These are phyloP conservation scores for Asteroscopus sphinx DNA, from an alignment of 2,888 invertebrate genomes.

Conservation along the genomic window DNA sequence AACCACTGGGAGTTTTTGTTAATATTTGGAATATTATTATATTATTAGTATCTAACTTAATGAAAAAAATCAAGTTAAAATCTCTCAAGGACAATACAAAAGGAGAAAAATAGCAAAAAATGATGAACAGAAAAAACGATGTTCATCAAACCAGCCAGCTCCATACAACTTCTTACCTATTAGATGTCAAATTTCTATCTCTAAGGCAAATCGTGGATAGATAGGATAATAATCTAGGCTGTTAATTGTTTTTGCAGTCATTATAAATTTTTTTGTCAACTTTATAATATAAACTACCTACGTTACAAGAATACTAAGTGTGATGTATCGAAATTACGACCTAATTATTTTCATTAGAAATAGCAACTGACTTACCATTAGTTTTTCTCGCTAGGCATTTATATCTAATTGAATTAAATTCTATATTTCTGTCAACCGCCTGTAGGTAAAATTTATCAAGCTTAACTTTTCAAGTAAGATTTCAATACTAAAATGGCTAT, in stretches of 20 bases:
- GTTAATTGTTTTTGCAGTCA: constrained; percentile 43
- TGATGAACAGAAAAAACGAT: no score
- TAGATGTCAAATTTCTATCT: no score
- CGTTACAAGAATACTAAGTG: constrained; percentile 26
- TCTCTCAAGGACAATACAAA: no score
- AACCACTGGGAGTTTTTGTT: no score
- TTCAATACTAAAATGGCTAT: constrained; percentile 62
- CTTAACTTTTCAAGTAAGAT: constrained; percentile 40
- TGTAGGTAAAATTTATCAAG: constrained; percentile 17
- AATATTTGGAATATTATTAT: no score
- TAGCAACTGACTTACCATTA: constrained; percentile 12
- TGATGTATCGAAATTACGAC: constrained; percentile 26
- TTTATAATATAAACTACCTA: constrained; percentile 31
- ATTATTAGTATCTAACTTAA: no score
- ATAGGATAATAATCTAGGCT: no score
- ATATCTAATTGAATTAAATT: constrained; percentile 26
- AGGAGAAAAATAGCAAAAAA: no score
- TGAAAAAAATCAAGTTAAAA: no score
- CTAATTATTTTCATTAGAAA: constrained; percentile 36
- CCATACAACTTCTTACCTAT: no score
- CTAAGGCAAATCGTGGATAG: no score
- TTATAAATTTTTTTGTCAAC: constrained; percentile 41
- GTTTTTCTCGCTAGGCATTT: constrained; percentile 24
- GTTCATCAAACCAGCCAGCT: no score
- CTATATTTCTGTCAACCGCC: constrained; percentile 16